Conservation (phyloP, 2,888 invertebrate genomes). For the Invenusta paracnida region DNA sequence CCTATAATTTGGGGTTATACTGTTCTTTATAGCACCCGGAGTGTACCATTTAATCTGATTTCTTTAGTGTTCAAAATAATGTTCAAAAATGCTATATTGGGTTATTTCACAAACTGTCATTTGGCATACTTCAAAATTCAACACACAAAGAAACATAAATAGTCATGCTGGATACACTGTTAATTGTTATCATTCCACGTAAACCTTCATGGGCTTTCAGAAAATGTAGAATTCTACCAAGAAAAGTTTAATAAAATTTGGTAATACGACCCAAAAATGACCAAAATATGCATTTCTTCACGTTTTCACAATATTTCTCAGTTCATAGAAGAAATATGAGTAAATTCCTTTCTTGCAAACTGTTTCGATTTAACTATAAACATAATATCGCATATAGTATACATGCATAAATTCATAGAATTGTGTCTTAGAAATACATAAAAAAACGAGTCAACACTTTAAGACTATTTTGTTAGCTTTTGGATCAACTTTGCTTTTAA, state of each 20-base stretch:
- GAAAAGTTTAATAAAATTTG: not conserved
- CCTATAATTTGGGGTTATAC: too few species aligned
- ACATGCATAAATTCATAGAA: not conserved
- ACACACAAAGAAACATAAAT: not conserved
- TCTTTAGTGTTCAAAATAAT: too few species aligned
- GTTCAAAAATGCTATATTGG: too few species aligned
- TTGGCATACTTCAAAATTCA: not conserved
- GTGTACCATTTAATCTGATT: too few species aligned
- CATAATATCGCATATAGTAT: not conserved
- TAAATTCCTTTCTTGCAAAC: too few species aligned
- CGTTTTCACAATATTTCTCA: not conserved
- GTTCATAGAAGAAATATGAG: not conserved
- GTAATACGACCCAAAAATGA: not conserved
- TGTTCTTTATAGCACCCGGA: too few species aligned
- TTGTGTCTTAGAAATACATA: not conserved
- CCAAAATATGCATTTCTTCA: not conserved
- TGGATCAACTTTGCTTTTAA: too few species aligned
- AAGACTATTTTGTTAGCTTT: too few species aligned
- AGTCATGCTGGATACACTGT: not conserved
- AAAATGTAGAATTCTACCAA: not conserved
- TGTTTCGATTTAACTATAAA: not conserved
- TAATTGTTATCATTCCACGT: not conserved
- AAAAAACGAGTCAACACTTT: too few species aligned
- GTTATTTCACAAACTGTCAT: too few species aligned
- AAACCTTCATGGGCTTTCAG: not conserved